phyloP scores from a whole-genome alignment of 2,113 vertebrate species.

The Mus pahari region DNA sequence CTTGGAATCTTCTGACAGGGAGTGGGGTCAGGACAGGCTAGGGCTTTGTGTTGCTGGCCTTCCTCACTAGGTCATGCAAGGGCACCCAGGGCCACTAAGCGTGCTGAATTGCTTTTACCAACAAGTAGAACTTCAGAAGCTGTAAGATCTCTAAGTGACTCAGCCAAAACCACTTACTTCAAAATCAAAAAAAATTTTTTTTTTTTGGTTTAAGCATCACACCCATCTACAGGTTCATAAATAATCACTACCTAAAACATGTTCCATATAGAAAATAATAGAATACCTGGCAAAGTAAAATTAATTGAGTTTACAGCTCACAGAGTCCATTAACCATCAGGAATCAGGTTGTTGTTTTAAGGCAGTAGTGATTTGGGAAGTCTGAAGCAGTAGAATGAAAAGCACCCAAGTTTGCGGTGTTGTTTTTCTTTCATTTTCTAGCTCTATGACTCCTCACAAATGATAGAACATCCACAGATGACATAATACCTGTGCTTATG shows the following conservation, averaged over 20 bases:
- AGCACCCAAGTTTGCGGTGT: not conserved
- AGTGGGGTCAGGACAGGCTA: not conserved
- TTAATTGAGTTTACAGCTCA: not conserved
- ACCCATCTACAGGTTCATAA: not conserved
- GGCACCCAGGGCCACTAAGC: not conserved
- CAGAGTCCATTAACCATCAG: not conserved
- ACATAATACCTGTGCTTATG: not conserved
- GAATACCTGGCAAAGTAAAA: constrained; percentile 34
- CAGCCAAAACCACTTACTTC: not conserved
- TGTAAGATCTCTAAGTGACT: not conserved
- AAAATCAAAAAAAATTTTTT: not conserved
- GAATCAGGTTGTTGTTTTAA: not conserved
- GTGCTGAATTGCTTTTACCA: not conserved
- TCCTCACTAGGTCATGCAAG: not conserved
- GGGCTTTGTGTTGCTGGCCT: not conserved
- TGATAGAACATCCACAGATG: not conserved
- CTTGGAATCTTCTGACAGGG: not conserved
- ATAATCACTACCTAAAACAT: not conserved
- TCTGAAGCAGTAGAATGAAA: not conserved
- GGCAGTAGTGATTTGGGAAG: constrained; percentile 1
- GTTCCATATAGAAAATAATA: not conserved
- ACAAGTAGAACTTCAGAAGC: not conserved
- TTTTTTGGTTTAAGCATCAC: not conserved
- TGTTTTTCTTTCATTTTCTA: not conserved
- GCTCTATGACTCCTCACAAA: not conserved